Evolutionary conservation across 2,113 vertebrate genomes (phyloP).

Genomic region (Erythrolamprus reginae): DNA sequence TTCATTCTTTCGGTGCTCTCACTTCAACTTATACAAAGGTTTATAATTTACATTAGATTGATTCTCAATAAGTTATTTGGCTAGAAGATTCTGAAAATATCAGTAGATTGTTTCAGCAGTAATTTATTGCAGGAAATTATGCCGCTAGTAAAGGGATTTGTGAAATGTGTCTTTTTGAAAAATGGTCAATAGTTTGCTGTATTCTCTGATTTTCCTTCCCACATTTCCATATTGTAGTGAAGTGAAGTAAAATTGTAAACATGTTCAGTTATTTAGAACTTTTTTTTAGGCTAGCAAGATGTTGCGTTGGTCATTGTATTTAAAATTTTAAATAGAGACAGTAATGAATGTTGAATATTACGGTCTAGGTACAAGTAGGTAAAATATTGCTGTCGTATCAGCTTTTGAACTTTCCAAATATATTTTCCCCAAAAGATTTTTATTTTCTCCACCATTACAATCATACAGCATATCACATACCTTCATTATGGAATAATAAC

Average conservation of each 20-base stretch:
- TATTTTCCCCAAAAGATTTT: no score
- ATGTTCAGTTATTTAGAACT: neutral
- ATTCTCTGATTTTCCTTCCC: neutral
- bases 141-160: neutral
- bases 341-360: neutral
- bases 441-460: no score
- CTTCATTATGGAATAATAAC: no score
- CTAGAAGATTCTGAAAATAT: conserved; percentile 29
- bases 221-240: neutral
- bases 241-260: neutral
- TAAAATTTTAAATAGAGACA: neutral
- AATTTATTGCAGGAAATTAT: neutral
- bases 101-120: neutral
- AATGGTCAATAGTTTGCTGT: neutral
- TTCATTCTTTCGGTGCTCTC: neutral
- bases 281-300: neutral
- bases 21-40: neutral
- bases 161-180: neutral
- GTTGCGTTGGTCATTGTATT: neutral
- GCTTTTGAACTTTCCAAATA: neutral
- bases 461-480: no score
- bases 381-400: neutral
- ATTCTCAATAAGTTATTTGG: neutral
- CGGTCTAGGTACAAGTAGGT: neutral
- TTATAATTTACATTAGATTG: conserved; percentile 19